A percentile compares a stretch with the other conserved stretches of the same genome.
Conservation (phyloP, 2,797 vertebrate genomes). For the Tauraco hartlaubi region DNA sequence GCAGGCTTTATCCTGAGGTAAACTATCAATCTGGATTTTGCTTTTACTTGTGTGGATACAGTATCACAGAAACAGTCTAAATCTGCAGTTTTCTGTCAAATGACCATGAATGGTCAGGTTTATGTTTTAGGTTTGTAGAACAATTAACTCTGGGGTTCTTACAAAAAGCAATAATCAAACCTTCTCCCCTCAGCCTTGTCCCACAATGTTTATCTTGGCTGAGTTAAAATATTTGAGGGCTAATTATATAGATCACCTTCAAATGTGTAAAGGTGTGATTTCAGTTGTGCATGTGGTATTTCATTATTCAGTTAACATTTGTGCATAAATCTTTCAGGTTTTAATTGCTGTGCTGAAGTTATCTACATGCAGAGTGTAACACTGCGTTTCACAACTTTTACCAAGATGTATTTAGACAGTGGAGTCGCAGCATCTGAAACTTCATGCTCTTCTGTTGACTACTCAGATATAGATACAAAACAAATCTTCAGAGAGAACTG, state of each 20-base stretch:
- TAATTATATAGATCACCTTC: neutral
- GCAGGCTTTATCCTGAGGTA: neutral
- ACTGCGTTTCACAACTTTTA: neutral
- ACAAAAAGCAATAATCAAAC: neutral
- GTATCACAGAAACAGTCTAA: neutral
- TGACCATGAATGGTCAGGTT: neutral
- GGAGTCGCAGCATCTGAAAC: neutral
- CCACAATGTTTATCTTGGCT: neutral
- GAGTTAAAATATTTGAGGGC: neutral
- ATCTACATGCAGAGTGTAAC: neutral
- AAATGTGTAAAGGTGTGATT: neutral
- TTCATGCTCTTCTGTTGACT: neutral
- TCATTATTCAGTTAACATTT: neutral
- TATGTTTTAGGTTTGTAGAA: neutral
- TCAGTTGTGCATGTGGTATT: neutral
- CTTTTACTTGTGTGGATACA: neutral
- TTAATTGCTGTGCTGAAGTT: neutral
- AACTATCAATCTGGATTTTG: neutral
- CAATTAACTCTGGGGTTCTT: neutral
- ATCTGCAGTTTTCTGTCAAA: neutral
- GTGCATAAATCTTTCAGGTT: neutral
- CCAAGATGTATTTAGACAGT: neutral
- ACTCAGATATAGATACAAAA: neutral
- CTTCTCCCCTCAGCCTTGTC: neutral
- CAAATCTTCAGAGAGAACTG: neutral